These are phyloP conservation scores for Coboldia fuscipes DNA, from an alignment of 1,140 invertebrate genomes.

Conservation along the genomic window DNA sequence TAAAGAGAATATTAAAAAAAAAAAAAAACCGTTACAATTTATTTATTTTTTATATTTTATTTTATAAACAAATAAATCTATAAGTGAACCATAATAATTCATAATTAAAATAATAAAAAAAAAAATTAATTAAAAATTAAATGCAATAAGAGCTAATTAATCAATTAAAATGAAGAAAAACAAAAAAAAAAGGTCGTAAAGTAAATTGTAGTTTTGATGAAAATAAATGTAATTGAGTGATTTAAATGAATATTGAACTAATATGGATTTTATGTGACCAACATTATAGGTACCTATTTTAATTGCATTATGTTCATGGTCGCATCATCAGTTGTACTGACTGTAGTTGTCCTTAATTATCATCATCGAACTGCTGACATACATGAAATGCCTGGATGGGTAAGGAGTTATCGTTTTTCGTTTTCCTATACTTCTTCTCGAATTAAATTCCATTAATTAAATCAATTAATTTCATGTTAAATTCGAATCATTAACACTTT, in stretches of 20 bases:
- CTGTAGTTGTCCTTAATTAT: conserved; percentile 94
- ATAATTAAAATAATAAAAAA: conserved; percentile 2
- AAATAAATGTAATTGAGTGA: background rate
- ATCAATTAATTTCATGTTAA: background rate
- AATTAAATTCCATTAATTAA: too few relatives aligned
- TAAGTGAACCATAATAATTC: too few relatives aligned
- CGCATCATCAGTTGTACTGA: conserved; percentile 92
- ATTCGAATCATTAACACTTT: background rate
- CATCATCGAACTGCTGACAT: conserved; percentile 93
- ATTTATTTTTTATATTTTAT: too few relatives aligned
- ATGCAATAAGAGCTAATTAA: background rate
- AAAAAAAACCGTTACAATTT: too few relatives aligned
- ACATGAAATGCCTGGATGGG: conserved; percentile 92
- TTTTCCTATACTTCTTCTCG: background rate
- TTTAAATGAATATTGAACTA: background rate
- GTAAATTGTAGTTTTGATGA: background rate
- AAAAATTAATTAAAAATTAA: background rate
- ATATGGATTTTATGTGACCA: background rate
- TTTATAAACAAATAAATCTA: too few relatives aligned
- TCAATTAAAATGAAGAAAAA: background rate
- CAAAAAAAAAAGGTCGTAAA: background rate
- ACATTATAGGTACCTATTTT: conserved; percentile 85
- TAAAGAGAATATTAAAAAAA: too few relatives aligned
- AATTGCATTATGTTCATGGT: conserved; percentile 99
- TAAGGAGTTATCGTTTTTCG: conserved; percentile 27